A percentile compares a stretch with the other conserved stretches of the same genome.
Conservation (phyloP, 2,797 vertebrate genomes). For the Poeciliopsis gracilis region DNA sequence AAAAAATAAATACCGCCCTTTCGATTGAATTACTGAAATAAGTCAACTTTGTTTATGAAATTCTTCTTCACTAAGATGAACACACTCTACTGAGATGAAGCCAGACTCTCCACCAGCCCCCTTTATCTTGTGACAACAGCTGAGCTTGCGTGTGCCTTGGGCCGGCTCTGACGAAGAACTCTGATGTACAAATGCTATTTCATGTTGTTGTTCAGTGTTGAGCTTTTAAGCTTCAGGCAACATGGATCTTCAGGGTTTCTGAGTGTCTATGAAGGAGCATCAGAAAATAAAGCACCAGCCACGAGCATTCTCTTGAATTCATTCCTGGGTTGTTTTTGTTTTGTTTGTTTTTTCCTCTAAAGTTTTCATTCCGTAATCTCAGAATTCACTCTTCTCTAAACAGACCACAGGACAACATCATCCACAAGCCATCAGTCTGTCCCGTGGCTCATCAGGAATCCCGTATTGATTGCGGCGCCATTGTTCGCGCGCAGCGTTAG, state of each 20-base stretch:
- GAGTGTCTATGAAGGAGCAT: not conserved
- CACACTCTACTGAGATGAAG: not conserved
- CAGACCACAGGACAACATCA: not conserved
- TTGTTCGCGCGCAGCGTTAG: constrained; percentile 82
- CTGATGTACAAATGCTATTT: not conserved
- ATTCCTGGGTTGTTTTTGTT: not conserved
- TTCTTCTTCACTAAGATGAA: not conserved
- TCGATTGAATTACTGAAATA: not conserved
- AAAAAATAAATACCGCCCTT: too few relatives aligned
- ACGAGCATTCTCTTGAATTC: not conserved
- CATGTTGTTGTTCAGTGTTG: not conserved
- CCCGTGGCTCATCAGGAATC: constrained; percentile 6
- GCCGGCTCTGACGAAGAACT: not conserved
- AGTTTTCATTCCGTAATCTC: not conserved
- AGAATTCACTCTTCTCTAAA: not conserved
- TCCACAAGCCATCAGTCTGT: not conserved
- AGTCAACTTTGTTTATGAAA: not conserved
- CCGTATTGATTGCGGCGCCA: constrained; percentile 17
- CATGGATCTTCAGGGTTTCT: not conserved
- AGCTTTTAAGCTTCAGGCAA: not conserved
- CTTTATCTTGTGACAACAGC: not conserved
- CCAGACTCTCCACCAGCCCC: not conserved
- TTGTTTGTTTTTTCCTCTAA: not conserved
- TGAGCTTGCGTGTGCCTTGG: not conserved
- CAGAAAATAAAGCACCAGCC: not conserved